A percentile compares a stretch with the other conserved stretches of the same genome.
phyloP scores from a whole-genome alignment of 1,140 invertebrate genomes.

The Pogonus chalceus region DNA sequence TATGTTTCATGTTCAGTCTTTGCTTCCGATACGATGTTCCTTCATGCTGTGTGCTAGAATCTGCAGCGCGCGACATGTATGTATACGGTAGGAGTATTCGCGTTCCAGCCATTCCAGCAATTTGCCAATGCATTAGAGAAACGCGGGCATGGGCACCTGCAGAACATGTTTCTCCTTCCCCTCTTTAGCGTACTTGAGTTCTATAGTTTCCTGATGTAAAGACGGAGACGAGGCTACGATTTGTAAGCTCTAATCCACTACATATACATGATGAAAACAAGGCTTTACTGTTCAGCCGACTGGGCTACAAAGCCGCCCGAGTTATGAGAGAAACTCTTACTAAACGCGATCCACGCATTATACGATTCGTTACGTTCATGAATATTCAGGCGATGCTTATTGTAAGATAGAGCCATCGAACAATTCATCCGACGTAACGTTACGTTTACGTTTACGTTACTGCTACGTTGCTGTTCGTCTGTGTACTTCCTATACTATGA shows the following conservation, averaged over 20 bases:
- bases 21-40: no score
- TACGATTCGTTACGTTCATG: conserved; percentile 8
- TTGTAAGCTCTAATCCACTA: not conserved
- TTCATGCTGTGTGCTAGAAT: no score
- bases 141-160: not conserved
- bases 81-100: no score
- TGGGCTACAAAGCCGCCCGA: not conserved
- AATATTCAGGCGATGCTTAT: conserved; percentile 7
- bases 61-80: not conserved
- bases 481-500: no score
- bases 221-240: not conserved
- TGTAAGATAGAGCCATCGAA: not conserved
- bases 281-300: not conserved
- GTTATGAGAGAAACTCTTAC: conserved; percentile 1
- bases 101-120: not conserved
- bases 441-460: no score
- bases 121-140: not conserved
- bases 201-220: not conserved
- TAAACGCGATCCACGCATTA: conserved; percentile 9
- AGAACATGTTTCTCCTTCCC: not conserved
- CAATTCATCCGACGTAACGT: not conserved
- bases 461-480: no score
- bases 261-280: conserved; percentile 4
- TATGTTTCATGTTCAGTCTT: no score
- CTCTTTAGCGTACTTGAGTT: not conserved